phyloP scores from a whole-genome alignment of 2,113 vertebrate genomes.

The human region DNA sequence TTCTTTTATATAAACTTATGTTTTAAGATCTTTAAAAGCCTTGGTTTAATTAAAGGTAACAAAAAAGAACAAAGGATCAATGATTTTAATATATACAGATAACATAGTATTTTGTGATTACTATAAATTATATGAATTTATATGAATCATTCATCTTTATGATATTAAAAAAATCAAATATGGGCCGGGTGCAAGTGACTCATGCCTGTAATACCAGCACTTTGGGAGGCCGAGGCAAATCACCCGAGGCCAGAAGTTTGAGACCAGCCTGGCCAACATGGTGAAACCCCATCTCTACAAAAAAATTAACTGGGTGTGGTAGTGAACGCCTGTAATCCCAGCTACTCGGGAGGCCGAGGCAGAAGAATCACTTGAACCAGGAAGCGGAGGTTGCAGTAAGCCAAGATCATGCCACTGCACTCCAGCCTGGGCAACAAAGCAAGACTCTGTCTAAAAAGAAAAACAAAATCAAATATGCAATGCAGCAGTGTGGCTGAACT shows the following conservation, averaged over 20 bases:
- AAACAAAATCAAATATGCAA: background rate
- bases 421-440: background rate
- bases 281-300: background rate
- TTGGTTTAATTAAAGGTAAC: background rate
- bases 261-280: background rate
- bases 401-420: background rate
- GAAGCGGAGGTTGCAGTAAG: background rate
- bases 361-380: background rate
- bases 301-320: background rate
- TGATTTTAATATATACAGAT: background rate
- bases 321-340: background rate
- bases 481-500: background rate
- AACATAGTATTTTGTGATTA: background rate
- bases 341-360: background rate
- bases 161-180: background rate
- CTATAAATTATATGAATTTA: no score
- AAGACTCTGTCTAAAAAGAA: background rate
- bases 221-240: background rate
- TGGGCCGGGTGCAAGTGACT: rapidly evolving
- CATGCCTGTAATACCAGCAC: background rate
- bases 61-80: background rate
- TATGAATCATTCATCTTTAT: background rate
- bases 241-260: background rate
- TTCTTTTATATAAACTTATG: background rate
- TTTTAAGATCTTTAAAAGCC: background rate